phyloP scores from a whole-genome alignment of 2,888 invertebrate genomes.

The Protodeltote pygarga region DNA sequence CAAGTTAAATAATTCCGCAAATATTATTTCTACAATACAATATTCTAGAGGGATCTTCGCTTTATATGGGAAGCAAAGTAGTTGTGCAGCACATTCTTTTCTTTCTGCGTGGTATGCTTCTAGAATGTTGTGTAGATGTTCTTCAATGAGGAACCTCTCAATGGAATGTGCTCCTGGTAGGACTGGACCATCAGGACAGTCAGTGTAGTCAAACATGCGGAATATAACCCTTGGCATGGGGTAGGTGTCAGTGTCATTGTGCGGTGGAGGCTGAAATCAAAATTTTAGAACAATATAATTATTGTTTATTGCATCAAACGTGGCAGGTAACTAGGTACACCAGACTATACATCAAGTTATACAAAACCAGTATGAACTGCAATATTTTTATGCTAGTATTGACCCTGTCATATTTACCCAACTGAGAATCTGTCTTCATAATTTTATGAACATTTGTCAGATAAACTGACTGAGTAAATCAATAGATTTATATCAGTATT shows the following conservation, averaged over 20 bases:
- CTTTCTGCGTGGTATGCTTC: constrained; percentile 95
- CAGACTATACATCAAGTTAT: too few species aligned
- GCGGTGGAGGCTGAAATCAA: constrained; percentile 92
- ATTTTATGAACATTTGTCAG: too few species aligned
- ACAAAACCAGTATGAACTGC: too few species aligned
- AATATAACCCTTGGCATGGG: constrained; percentile 98
- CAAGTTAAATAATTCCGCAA: constrained; percentile 97
- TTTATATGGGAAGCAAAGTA: constrained; percentile 97
- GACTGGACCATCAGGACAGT: constrained; percentile 97
- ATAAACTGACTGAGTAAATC: too few species aligned
- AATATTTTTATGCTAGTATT: too few species aligned
- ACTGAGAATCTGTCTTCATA: too few species aligned
- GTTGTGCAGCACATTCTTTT: constrained; percentile 97
- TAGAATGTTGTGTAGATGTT: constrained; percentile 97
- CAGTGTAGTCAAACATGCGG: constrained; percentile 99
- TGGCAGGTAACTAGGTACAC: too few species aligned
- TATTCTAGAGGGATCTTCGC: constrained; percentile 98
- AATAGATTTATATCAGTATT: too few species aligned
- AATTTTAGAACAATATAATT: too few species aligned
- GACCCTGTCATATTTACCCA: too few species aligned
- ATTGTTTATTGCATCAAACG: too few species aligned
- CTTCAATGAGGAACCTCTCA: constrained; percentile 98
- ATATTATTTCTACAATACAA: constrained; percentile 98
- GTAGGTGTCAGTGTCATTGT: constrained; percentile 95
- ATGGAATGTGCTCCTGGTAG: constrained; percentile 98